These are phyloP conservation scores for Cydia pomonella DNA, from an alignment of 1,140 invertebrate species.

Conservation along the genomic window DNA sequence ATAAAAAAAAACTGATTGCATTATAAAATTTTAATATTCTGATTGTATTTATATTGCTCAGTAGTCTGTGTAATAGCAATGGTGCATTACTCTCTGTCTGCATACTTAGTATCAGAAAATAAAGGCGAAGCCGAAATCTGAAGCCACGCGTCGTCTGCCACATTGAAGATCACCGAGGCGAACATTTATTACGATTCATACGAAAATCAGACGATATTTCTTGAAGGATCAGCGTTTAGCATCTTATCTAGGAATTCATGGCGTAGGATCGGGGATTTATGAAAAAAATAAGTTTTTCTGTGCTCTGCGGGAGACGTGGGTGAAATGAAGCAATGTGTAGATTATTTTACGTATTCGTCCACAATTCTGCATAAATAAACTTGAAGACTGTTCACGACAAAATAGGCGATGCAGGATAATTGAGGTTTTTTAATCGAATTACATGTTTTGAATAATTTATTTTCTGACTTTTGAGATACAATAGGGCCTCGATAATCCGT, in stretches of 20 bases:
- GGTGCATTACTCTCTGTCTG: constrained; percentile 18
- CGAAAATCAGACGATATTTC: constrained; percentile 11
- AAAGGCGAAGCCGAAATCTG: background rate
- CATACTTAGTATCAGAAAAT: constrained; percentile 7
- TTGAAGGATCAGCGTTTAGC: constrained; percentile 12
- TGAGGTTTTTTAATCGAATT: background rate
- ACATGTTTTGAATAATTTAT: no score
- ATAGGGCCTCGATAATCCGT: no score
- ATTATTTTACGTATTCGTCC: background rate
- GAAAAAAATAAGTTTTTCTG: constrained; percentile 7
- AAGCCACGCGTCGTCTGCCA: constrained; percentile 3
- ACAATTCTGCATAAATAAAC: background rate
- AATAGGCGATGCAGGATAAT: background rate
- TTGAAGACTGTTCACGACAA: background rate
- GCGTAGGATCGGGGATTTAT: constrained; percentile 38
- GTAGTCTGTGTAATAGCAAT: background rate
- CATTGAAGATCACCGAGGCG: constrained; percentile 4
- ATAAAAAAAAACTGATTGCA: background rate
- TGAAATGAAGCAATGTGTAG: background rate
- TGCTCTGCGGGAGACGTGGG: background rate
- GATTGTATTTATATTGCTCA: background rate
- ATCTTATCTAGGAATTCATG: constrained; percentile 32
- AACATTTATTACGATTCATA: constrained; percentile 17
- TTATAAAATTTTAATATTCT: background rate
- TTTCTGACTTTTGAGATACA: no score